Evolutionary conservation across 2,113 vertebrate genomes (phyloP), one percentile per base, ranked within the genome.

Genomic region (Rhynchopsitta pachyrhyncha): DNA sequence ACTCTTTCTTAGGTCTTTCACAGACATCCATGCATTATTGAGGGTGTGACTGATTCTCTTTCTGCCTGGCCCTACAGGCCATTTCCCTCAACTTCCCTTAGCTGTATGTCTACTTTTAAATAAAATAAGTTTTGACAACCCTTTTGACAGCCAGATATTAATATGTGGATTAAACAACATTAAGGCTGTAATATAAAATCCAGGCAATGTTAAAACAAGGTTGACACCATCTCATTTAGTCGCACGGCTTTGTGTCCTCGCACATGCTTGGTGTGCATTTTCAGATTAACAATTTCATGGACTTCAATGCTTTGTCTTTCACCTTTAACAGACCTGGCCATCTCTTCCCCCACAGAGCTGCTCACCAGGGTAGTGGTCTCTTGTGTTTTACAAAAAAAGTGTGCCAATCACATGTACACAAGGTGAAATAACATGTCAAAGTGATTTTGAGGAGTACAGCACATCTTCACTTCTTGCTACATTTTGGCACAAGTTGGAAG

Each of bases 331-430:
- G 71, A 60, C 8, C 7, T 64, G 29, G 44, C 70, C 44, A 52
- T 60, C 15, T 79, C 50, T 75, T 79, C 33, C 27, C 28, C 35
- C 19, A 33, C 0, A 12, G 28, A 63, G 13, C 13, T 87, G 33
- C 62, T 84, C 33, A 39, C 35, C 27, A 44, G 35, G 8, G 14
- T 71, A 18, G 17, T 3, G 2, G 15, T 67, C 7, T 84, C n/a
- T 29, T 84, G 25, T 63, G 42, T 37, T 17, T 31, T 46, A 71
- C 22, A n/a, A 49, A 57, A 76, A n/a, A 39, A 9, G 3, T 20
- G 13, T 31, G 35, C 5, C 19, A 52, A 67, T 60, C 12, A 66
- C 0, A 0, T 11, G 13, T 47, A 46, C 3, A 13, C 17, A 15
- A 49, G 41, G 10, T 86, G 16, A 52, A 67, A 55, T 66, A 89